phyloP scores from a whole-genome alignment of 1,140 invertebrate genomes.

The Helicoverpa armigera region DNA sequence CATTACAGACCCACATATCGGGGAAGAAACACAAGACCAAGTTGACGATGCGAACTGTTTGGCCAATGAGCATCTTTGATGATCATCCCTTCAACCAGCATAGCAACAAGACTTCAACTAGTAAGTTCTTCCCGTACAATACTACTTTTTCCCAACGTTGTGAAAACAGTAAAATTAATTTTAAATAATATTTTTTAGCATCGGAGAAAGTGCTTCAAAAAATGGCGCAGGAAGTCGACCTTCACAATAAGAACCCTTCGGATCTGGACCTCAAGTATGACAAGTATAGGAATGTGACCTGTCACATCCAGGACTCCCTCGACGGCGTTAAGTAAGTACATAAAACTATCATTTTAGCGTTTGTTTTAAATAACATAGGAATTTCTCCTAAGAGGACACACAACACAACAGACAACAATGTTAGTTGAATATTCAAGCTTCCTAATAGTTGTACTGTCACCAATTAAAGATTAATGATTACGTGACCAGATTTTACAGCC shows the following conservation, averaged over 20 bases:
- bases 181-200: slow-evolving; percentile 45
- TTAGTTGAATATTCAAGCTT: too few species aligned
- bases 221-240: slow-evolving; percentile 65
- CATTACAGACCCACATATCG: slow-evolving; percentile 74
- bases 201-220: slow-evolving; percentile 64
- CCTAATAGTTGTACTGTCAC: too few species aligned
- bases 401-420: too few species aligned
- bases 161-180: too few species aligned
- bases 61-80: slow-evolving; percentile 70
- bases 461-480: too few species aligned
- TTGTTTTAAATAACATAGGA: too few species aligned
- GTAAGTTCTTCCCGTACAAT: slow-evolving; percentile 37
- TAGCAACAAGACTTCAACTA: slow-evolving; percentile 49
- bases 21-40: slow-evolving; percentile 82
- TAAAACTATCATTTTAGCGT: too few species aligned
- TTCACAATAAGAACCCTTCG: slow-evolving; percentile 52
- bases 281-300: slow-evolving; percentile 62
- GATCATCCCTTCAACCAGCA: slow-evolving; percentile 71
- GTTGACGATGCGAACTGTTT: slow-evolving; percentile 62
- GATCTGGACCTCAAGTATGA: slow-evolving; percentile 65
- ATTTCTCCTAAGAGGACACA: too few species aligned
- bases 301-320: slow-evolving; percentile 74
- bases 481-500: too few species aligned
- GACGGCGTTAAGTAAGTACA: slow-evolving; percentile 72
- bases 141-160: too few species aligned